A percentile compares a stretch with the other conserved stretches of the same genome.
Conservation (phyloP, 2,888 invertebrate species). For the Synanthedon tipuliformis region DNA sequence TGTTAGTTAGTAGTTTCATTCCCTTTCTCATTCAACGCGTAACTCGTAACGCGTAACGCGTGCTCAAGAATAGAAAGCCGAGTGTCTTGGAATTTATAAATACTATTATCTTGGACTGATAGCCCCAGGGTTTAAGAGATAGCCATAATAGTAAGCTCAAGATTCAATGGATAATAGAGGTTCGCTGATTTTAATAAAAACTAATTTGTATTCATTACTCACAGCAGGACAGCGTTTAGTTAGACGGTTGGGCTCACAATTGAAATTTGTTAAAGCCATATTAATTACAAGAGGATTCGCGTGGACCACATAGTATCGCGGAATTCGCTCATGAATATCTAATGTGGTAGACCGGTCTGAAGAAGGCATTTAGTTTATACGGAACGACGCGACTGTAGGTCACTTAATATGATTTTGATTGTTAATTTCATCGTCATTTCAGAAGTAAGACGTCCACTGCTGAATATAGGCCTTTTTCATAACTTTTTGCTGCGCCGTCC, state of each 20-base stretch:
- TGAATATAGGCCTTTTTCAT: too few relatives aligned
- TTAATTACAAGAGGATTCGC: constrained; percentile 8
- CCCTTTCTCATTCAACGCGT: too few relatives aligned
- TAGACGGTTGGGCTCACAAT: constrained; percentile 17
- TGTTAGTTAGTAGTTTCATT: too few relatives aligned
- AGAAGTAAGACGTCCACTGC: too few relatives aligned
- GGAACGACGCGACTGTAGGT: constrained; percentile 1
- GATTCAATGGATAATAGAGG: constrained; percentile 3
- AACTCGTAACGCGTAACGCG: too few relatives aligned
- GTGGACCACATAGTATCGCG: constrained; percentile 3
- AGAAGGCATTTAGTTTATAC: constrained; percentile 6
- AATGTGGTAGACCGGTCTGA: constrained; percentile 18
- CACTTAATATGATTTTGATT: too few relatives aligned
- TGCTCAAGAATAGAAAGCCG: too few relatives aligned
- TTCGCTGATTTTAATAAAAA: constrained; percentile 8
- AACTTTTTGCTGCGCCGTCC: too few relatives aligned
- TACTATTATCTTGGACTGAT: too few relatives aligned
- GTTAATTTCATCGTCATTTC: too few relatives aligned
- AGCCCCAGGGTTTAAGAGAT: too few relatives aligned
- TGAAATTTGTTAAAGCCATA: constrained; percentile 18
- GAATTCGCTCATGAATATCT: constrained; percentile 28
- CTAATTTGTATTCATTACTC: constrained; percentile 21
- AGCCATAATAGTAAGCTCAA: not conserved
- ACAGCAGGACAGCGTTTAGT: constrained; percentile 16
- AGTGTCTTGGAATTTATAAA: too few relatives aligned